Conservation (phyloP, 2,797 vertebrate species). For the Staurois parvus region DNA sequence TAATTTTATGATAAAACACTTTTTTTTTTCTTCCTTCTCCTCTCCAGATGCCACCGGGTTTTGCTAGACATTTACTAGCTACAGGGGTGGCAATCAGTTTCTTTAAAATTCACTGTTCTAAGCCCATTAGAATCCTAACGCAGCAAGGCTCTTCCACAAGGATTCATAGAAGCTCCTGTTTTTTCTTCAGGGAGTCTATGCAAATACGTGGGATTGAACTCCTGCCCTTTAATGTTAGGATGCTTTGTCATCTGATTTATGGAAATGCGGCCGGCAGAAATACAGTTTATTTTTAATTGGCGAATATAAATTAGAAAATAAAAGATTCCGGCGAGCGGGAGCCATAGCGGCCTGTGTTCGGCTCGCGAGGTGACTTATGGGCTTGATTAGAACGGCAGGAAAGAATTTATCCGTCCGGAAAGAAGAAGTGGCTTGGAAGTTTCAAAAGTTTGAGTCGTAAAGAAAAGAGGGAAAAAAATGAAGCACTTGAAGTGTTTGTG, state of each 20-base stretch:
- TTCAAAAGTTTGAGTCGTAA: constrained; percentile 3
- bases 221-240: constrained; percentile 78
- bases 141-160: constrained; percentile 90
- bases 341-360: constrained; percentile 57
- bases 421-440: constrained; percentile 19
- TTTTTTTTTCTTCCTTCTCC: constrained; percentile 59
- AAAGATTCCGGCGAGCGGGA: constrained; percentile 64
- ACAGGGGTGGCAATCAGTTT: constrained; percentile 92
- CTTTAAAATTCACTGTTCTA: constrained; percentile 88
- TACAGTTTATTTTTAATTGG: constrained; percentile 74
- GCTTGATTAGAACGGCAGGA: constrained; percentile 60
- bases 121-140: constrained; percentile 93
- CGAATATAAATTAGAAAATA: constrained; percentile 76
- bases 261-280: constrained; percentile 75
- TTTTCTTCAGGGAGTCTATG: constrained; percentile 78
- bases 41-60: constrained; percentile 88
- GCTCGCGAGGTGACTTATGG: constrained; percentile 60
- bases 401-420: constrained; percentile 59
- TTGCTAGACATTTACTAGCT: constrained; percentile 94
- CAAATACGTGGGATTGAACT: constrained; percentile 77
- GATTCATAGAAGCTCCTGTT: constrained; percentile 78
- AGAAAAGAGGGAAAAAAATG: not conserved
- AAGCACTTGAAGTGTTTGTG: no score
- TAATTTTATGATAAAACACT: constrained; percentile 89
- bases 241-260: constrained; percentile 80